Evolutionary conservation across 53 echinoderm and acorn worm genomes (phyloP).

Genomic region (Luidia sarsii): DNA sequence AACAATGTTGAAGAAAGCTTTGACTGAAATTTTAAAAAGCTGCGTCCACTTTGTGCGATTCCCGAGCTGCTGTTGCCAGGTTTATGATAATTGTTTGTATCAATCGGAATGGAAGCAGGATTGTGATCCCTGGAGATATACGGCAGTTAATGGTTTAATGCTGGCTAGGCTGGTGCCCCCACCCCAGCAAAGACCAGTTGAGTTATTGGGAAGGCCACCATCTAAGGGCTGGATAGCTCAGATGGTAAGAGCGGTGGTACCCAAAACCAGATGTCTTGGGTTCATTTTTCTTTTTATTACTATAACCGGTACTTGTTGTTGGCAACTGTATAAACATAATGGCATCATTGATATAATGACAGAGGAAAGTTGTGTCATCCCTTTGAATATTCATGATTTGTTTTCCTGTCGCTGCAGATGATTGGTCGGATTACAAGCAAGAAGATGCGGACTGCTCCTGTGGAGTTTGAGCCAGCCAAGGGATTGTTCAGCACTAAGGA

Average conservation of each 20-base stretch:
- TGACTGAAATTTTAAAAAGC: too few relatives aligned
- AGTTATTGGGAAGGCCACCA: too few relatives aligned
- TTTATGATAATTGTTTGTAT: too few relatives aligned
- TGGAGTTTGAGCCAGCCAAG: conserved; percentile 81
- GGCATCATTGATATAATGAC: neutral
- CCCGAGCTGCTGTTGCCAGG: too few relatives aligned
- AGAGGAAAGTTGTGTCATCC: neutral
- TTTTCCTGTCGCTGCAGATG: conserved; percentile 58
- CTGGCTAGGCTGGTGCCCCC: too few relatives aligned
- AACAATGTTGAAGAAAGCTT: too few relatives aligned
- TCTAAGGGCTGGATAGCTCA: too few relatives aligned
- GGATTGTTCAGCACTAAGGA: conserved; percentile 78
- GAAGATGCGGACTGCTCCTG: conserved; percentile 81
- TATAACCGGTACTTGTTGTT: neutral
- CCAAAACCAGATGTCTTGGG: neutral
- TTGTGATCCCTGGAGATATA: too few relatives aligned
- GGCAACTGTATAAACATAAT: neutral
- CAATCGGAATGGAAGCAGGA: too few relatives aligned
- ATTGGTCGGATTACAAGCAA: conserved; percentile 82
- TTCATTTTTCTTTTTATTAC: neutral
- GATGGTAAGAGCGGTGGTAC: neutral
- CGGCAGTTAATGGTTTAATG: too few relatives aligned
- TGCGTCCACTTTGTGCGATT: too few relatives aligned
- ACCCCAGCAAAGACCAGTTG: too few relatives aligned
- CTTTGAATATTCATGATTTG: neutral